These are phyloP conservation scores for Gnatocerus cornutus DNA, from an alignment of 2,888 invertebrate species.

Conservation along the genomic window DNA sequence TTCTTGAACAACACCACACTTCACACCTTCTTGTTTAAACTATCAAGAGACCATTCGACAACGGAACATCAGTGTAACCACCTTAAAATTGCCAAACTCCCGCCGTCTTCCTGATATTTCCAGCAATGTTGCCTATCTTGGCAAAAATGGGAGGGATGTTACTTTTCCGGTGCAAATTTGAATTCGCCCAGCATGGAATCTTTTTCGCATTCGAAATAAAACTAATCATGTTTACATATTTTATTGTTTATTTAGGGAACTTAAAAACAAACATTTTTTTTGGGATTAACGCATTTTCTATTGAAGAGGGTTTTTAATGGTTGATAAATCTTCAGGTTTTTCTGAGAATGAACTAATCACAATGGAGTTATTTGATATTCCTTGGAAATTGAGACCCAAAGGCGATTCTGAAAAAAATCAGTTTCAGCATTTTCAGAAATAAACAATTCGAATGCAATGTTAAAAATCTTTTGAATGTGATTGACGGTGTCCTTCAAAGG, in stretches of 20 bases:
- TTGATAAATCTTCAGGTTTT: conserved; percentile 36
- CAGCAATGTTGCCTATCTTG: conserved; percentile 13
- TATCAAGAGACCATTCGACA: too few species aligned
- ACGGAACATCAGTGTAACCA: too few species aligned
- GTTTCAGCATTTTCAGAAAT: neutral
- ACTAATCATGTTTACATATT: neutral
- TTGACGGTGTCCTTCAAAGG: too few species aligned
- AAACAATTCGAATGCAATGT: neutral
- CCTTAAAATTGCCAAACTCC: neutral
- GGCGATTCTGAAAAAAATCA: neutral
- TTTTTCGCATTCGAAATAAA: neutral
- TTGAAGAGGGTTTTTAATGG: conserved; percentile 8
- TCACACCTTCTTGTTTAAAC: neutral
- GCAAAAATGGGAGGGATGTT: neutral
- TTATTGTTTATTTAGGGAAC: neutral
- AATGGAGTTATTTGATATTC: neutral
- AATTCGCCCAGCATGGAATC: neutral
- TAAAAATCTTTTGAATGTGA: too few species aligned
- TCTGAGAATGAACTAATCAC: conserved; percentile 24
- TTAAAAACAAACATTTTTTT: conserved; percentile 1
- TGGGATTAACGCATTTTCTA: neutral
- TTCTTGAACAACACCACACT: neutral
- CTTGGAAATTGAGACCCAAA: neutral
- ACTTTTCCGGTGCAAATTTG: neutral
- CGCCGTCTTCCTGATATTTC: neutral